phyloP scores from a whole-genome alignment of 2,797 vertebrate genomes.

The Kryptopterus vitreolus region DNA sequence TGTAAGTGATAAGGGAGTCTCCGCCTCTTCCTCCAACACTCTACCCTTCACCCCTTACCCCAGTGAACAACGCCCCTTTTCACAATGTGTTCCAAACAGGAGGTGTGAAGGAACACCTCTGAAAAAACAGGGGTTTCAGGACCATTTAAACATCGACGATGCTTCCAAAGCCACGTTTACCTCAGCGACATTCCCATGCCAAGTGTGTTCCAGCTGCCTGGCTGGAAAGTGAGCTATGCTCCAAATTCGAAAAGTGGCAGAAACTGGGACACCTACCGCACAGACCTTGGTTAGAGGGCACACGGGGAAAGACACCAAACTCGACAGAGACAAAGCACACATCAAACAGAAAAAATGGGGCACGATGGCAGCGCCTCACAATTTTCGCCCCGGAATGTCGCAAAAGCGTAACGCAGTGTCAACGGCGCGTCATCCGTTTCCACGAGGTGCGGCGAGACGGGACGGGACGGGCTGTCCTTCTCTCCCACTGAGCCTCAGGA shows the following conservation, averaged over 20 bases:
- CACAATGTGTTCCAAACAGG: no score
- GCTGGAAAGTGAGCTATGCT: constrained; percentile 43
- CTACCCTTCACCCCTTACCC: no score
- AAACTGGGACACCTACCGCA: constrained; percentile 53
- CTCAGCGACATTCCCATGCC: constrained; percentile 30
- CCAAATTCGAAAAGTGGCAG: constrained; percentile 42
- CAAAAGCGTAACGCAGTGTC: background rate
- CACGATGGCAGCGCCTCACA: background rate
- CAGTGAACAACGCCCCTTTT: no score
- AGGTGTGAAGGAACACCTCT: no score
- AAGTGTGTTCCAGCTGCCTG: constrained; percentile 28
- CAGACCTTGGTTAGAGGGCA: constrained; percentile 48
- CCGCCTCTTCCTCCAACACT: no score
- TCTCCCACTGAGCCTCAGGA: background rate
- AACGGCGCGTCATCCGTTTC: background rate
- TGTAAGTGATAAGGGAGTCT: no score
- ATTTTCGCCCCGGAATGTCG: background rate
- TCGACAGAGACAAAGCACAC: constrained; percentile 21
- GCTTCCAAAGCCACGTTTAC: constrained; percentile 29
- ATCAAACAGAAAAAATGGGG: constrained; percentile 36
- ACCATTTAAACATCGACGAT: constrained; percentile 7
- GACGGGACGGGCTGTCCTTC: background rate
- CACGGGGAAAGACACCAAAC: constrained; percentile 28
- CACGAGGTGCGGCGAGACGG: background rate
- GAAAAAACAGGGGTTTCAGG: no score